Conservation (phyloP, 2,888 invertebrate genomes). For the Lasius platythorax region DNA sequence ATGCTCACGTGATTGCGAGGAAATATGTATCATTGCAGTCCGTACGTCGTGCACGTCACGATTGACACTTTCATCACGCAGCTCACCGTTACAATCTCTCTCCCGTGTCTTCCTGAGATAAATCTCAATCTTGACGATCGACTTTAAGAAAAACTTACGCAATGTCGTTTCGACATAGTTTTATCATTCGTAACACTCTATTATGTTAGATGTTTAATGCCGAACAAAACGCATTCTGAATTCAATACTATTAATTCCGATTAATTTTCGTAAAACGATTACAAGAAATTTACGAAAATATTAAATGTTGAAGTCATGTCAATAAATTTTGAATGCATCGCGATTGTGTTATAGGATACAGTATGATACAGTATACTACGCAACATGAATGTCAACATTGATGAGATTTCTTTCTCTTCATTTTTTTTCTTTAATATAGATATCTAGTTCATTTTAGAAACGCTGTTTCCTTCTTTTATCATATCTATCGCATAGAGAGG, state of each 20-base stretch:
- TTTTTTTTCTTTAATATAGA: background rate
- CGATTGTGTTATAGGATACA: background rate
- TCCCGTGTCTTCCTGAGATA: background rate
- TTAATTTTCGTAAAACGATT: background rate
- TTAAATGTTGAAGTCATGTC: background rate
- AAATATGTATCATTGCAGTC: constrained; percentile 40
- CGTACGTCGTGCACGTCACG: constrained; percentile 42
- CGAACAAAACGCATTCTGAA: background rate
- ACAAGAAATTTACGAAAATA: background rate
- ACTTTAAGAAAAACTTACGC: background rate
- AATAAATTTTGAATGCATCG: background rate
- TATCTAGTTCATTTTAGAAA: background rate
- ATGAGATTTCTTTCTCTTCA: background rate
- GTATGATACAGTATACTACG: background rate
- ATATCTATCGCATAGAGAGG: background rate
- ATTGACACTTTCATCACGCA: constrained; percentile 13
- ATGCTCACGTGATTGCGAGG: constrained; percentile 16
- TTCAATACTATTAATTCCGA: background rate
- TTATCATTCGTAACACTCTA: background rate
- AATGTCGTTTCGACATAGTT: background rate
- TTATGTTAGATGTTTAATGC: background rate
- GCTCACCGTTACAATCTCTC: constrained; percentile 11
- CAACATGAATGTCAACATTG: background rate
- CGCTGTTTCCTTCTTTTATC: background rate
- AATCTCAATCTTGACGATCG: background rate